phyloP scores from a whole-genome alignment of 2,888 invertebrate genomes.

The Diogma glabrata region DNA sequence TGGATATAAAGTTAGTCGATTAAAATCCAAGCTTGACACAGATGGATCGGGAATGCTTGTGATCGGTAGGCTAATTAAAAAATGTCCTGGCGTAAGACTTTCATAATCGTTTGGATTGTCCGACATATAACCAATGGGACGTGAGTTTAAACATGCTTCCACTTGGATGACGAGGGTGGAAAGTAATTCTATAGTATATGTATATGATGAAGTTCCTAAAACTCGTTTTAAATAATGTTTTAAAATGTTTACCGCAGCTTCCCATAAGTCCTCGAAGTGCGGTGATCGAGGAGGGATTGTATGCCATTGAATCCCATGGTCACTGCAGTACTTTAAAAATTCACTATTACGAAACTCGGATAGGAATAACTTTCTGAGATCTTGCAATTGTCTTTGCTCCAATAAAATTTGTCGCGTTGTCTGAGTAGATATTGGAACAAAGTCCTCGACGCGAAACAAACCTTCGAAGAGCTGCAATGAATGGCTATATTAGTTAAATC shows the following conservation, averaged over 20 bases:
- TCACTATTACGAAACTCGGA: neutral
- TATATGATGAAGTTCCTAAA: neutral
- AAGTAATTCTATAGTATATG: neutral
- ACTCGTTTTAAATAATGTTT: neutral
- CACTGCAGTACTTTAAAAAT: neutral
- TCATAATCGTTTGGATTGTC: neutral
- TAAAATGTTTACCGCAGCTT: neutral
- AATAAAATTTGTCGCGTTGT: neutral
- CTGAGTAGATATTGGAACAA: conserved; percentile 10
- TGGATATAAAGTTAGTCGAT: neutral
- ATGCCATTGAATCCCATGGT: neutral
- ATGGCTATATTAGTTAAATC: conserved; percentile 16
- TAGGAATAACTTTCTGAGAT: neutral
- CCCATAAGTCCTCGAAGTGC: neutral
- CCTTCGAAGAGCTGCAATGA: conserved; percentile 17
- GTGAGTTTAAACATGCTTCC: neutral
- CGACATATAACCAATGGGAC: neutral
- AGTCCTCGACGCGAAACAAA: conserved; percentile 17
- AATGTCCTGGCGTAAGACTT: neutral
- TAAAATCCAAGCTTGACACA: neutral
- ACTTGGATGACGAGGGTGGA: neutral
- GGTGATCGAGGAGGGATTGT: neutral
- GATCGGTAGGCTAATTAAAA: neutral
- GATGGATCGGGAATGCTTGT: neutral
- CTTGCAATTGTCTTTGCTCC: neutral